Percentiles rank a stretch among this genome's conserved stretches.
Evolutionary conservation across 2,888 invertebrate genomes (phyloP).

Genomic region (Leucophenga montana): DNA sequence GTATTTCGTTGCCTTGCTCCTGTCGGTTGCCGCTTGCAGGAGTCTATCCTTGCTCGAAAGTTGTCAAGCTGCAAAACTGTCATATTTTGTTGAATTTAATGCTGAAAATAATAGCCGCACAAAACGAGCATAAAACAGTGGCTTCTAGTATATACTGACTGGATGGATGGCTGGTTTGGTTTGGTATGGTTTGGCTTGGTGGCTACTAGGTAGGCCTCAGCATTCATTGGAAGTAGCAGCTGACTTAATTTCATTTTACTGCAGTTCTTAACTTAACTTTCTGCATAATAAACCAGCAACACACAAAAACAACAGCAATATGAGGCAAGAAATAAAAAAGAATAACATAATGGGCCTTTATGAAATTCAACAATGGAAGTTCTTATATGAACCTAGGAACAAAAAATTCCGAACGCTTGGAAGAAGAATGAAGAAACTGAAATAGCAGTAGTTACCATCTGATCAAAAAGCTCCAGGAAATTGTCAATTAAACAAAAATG

Average conservation of each 20-base stretch:
- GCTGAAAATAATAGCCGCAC: slow-evolving; percentile 4
- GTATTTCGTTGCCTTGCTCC: neutral
- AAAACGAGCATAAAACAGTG: neutral
- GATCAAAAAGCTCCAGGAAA: no score
- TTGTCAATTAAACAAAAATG: no score
- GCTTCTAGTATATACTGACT: neutral
- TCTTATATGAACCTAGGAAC: neutral
- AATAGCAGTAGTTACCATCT: neutral
- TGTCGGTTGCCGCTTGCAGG: no score
- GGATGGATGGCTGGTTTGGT: neutral
- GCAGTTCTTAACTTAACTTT: slow-evolving; percentile 24
- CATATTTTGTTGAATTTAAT: slow-evolving; percentile 19
- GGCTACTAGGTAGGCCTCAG: slow-evolving; percentile 3
- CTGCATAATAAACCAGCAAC: slow-evolving; percentile 22
- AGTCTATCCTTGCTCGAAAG: neutral
- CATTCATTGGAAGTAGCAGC: neutral
- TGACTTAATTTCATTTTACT: slow-evolving; percentile 25
- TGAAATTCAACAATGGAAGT: neutral
- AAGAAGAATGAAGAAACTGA: slow-evolving; percentile 26
- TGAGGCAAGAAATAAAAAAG: neutral
- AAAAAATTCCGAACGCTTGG: neutral
- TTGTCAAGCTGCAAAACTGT: slow-evolving; percentile 15
- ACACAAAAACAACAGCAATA: neutral
- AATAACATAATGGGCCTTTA: neutral
- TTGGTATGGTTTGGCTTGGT: no score